These are phyloP conservation scores for Chelonus formosanus DNA, from an alignment of 2,888 invertebrate species.

Conservation along the genomic window DNA sequence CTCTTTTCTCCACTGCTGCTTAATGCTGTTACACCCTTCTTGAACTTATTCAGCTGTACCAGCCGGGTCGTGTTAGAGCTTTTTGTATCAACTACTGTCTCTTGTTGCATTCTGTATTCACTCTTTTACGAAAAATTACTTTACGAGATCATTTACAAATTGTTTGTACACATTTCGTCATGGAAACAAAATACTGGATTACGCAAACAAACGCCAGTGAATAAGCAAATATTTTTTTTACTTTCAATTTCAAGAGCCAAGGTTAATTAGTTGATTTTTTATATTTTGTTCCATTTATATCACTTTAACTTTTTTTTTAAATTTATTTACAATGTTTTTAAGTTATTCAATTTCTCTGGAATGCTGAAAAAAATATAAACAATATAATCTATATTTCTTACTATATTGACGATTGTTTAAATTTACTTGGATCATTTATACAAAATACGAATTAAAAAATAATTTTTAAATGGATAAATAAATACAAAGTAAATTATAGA, in stretches of 20 bases:
- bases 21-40: constrained; percentile 5
- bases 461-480: too few relatives aligned
- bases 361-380: too few relatives aligned
- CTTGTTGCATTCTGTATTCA: constrained; percentile 41
- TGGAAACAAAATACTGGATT: constrained; percentile 3
- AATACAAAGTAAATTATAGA: too few relatives aligned
- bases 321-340: too few relatives aligned
- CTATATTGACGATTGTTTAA: too few relatives aligned
- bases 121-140: constrained; percentile 7
- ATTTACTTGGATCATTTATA: too few relatives aligned
- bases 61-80: constrained; percentile 22
- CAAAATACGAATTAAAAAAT: too few relatives aligned
- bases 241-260: background rate
- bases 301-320: background rate
- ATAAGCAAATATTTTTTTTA: background rate
- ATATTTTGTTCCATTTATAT: background rate
- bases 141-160: constrained; percentile 16
- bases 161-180: constrained; percentile 20
- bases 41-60: constrained; percentile 17
- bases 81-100: constrained; percentile 40
- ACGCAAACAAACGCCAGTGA: background rate
- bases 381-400: too few relatives aligned
- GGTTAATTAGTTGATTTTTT: background rate
- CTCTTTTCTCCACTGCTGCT: constrained; percentile 19
- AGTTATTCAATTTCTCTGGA: too few relatives aligned